Percentiles rank a stretch among this genome's conserved stretches.
These are phyloP conservation scores for Chaetorhynchus papuensis DNA, from an alignment of 2,113 vertebrate genomes.

Conservation along the genomic window DNA sequence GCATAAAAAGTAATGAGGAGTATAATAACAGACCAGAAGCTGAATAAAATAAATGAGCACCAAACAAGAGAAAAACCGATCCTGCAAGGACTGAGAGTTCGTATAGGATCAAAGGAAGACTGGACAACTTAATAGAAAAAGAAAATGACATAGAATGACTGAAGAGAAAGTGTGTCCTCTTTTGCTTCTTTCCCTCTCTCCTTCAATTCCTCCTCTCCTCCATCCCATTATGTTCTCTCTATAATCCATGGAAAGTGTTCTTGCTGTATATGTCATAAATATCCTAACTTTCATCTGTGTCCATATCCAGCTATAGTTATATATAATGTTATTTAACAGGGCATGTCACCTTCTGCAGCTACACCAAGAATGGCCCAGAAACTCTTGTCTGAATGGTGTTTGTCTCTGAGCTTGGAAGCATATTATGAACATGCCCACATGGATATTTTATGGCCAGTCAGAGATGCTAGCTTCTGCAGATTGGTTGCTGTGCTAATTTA, in stretches of 20 bases:
- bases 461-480: not conserved
- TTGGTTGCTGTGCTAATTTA: not conserved
- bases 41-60: not conserved
- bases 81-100: not conserved
- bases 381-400: not conserved
- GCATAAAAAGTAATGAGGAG: not conserved
- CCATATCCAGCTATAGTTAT: not conserved
- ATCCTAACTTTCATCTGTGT: not conserved
- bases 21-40: not conserved
- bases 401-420: not conserved
- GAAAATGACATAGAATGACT: not conserved
- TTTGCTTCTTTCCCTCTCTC: not conserved
- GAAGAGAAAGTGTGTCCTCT: not conserved
- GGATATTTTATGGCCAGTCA: not conserved
- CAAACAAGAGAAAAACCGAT: not conserved
- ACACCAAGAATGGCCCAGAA: not conserved
- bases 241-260: not conserved
- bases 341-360: not conserved
- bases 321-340: not conserved
- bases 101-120: not conserved
- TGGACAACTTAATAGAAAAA: not conserved
- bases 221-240: not conserved
- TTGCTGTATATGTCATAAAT: not conserved
- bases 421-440: not conserved
- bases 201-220: not conserved